Conservation (phyloP, 1,140 invertebrate genomes). For the Pogonomyrmex californicus region DNA sequence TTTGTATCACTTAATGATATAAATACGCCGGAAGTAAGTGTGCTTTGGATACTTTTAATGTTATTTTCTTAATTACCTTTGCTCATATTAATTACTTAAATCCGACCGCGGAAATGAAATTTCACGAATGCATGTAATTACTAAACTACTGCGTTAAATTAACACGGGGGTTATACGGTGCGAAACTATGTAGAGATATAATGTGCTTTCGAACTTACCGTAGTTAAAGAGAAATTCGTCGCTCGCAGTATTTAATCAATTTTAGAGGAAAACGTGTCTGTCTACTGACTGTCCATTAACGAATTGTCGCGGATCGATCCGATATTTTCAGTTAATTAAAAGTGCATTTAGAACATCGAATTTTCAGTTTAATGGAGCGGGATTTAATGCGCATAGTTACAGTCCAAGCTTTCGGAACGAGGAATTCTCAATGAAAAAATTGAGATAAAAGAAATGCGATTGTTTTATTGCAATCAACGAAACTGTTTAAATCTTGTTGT, state of each 20-base stretch:
- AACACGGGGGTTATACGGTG: slow-evolving; percentile 1
- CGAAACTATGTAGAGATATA: slow-evolving; percentile 53
- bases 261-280: slow-evolving; percentile 13
- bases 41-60: slow-evolving; percentile 3
- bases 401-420: neutral
- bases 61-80: slow-evolving; percentile 21
- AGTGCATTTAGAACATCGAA: slow-evolving; percentile 73
- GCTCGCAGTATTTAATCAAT: slow-evolving; percentile 42
- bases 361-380: slow-evolving; percentile 77
- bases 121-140: slow-evolving; percentile 50
- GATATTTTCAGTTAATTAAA: slow-evolving; percentile 79
- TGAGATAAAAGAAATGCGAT: slow-evolving; percentile 23
- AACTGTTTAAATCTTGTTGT: slow-evolving; percentile 56
- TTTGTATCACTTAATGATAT: neutral
- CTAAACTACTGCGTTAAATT: slow-evolving; percentile 51
- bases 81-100: slow-evolving; percentile 51
- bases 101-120: slow-evolving; percentile 48
- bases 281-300: slow-evolving; percentile 41
- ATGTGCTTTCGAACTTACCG: slow-evolving; percentile 50
- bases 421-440: slow-evolving; percentile 44
- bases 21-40: slow-evolving; percentile 13
- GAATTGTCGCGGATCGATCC: slow-evolving; percentile 39
- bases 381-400: slow-evolving; percentile 68
- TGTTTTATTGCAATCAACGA: slow-evolving; percentile 20
- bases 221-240: slow-evolving; percentile 51